Conservation (phyloP, 2,888 invertebrate species). For the Archips xylosteana region DNA sequence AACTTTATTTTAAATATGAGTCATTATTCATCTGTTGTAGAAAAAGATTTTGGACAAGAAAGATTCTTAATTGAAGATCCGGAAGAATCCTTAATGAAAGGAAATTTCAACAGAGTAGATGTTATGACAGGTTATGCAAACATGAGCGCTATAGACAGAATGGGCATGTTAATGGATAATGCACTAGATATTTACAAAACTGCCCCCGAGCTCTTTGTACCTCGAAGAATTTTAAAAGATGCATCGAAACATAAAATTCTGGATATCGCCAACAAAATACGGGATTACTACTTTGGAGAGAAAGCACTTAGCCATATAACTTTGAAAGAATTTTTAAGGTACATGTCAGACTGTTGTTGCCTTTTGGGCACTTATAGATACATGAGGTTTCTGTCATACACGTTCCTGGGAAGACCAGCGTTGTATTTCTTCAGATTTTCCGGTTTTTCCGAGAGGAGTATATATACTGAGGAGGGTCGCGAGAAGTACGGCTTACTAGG, state of each 20-base stretch:
- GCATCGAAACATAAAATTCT: slow-evolving; percentile 67
- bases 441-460: neutral
- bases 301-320: neutral
- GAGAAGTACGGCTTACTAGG: neutral
- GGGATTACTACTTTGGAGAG: slow-evolving; percentile 8
- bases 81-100: slow-evolving; percentile 64
- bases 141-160: neutral
- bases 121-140: slow-evolving; percentile 87
- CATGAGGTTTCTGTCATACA: slow-evolving; percentile 3
- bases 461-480: neutral
- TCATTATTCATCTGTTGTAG: slow-evolving; percentile 25
- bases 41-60: slow-evolving; percentile 40
- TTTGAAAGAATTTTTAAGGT: neutral
- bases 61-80: slow-evolving; percentile 35
- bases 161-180: neutral
- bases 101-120: slow-evolving; percentile 75
- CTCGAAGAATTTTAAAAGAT: slow-evolving; percentile 74
- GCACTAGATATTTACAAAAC: neutral
- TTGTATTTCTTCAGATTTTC: slow-evolving; percentile 4
- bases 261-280: slow-evolving; percentile 12
- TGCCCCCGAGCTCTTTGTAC: slow-evolving; percentile 30
- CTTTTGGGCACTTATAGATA: neutral
- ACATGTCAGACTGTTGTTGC: neutral
- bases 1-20: slow-evolving; percentile 3
- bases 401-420: slow-evolving; percentile 2